phyloP scores from a whole-genome alignment of 2,113 vertebrate species.

The Sceloporus tristichus region DNA sequence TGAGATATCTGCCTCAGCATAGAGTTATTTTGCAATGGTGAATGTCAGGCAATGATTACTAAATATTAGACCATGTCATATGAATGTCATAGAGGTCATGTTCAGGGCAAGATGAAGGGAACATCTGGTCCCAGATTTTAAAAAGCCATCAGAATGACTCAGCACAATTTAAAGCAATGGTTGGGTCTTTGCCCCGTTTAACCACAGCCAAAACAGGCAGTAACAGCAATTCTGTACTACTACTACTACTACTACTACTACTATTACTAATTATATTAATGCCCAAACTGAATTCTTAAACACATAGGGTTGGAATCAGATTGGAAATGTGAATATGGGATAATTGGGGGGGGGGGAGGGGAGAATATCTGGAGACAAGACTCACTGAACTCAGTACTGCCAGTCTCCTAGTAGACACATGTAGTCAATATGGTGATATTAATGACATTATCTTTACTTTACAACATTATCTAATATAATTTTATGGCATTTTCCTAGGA shows the following conservation, averaged over 20 bases:
- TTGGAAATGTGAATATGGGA: too few relatives aligned
- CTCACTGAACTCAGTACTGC: too few relatives aligned
- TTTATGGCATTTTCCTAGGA: too few relatives aligned
- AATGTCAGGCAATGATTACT: not conserved
- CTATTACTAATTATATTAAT: too few relatives aligned
- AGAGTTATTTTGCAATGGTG: not conserved
- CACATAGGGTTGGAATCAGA: too few relatives aligned
- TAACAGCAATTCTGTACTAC: not conserved
- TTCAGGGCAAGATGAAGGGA: constrained; percentile 47
- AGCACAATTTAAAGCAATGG: constrained; percentile 21
- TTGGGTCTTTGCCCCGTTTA: constrained; percentile 6
- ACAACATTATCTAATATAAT: too few relatives aligned
- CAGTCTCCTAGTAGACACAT: too few relatives aligned
- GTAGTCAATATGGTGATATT: too few relatives aligned
- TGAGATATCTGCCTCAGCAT: constrained; percentile 18
- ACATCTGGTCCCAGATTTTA: constrained; percentile 38
- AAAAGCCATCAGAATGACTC: constrained; percentile 47
- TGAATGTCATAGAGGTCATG: constrained; percentile 57
- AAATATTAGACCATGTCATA: constrained; percentile 23
- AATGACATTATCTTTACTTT: too few relatives aligned
- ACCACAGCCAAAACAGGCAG: not conserved
- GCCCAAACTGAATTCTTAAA: too few relatives aligned
- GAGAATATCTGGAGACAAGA: too few relatives aligned
- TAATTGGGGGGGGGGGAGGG: too few relatives aligned
- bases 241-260: not conserved